phyloP scores from a whole-genome alignment of 1,140 invertebrate species.

The Chironomus tepperi region DNA sequence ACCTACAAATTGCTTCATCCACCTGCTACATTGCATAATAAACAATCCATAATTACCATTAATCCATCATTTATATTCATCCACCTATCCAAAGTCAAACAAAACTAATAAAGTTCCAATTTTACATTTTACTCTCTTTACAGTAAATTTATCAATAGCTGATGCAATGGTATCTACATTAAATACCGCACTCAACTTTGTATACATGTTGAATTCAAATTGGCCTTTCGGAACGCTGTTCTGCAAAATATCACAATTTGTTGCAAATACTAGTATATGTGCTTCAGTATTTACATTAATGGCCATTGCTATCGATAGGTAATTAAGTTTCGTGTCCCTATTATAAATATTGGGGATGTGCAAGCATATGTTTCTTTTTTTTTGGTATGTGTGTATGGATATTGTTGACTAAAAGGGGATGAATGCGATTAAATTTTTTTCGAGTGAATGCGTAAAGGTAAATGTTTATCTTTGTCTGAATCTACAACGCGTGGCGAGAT shows the following conservation, averaged over 20 bases:
- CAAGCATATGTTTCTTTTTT: not conserved
- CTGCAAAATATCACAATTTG: conserved; percentile 91
- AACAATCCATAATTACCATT: too few species aligned
- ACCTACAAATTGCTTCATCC: too few species aligned
- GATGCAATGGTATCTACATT: conserved; percentile 89
- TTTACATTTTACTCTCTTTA: conserved; percentile 31
- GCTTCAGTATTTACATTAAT: conserved; percentile 92
- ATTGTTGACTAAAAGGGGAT: not conserved
- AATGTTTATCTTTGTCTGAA: too few species aligned
- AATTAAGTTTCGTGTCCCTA: conserved; percentile 37
- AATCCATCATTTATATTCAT: too few species aligned
- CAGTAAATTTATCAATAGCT: conserved; percentile 86
- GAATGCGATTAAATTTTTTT: not conserved
- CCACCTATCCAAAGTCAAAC: too few species aligned
- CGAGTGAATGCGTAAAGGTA: too few species aligned
- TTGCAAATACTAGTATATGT: conserved; percentile 81
- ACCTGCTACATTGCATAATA: too few species aligned
- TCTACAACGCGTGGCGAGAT: too few species aligned
- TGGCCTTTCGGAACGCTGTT: conserved; percentile 91
- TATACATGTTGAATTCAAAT: conserved; percentile 81
- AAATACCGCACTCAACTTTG: conserved; percentile 90
- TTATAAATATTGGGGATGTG: too few species aligned
- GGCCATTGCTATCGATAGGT: conserved; percentile 95
- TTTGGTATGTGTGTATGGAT: not conserved
- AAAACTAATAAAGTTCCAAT: not conserved